Evolutionary conservation across 1,140 invertebrate species (phyloP), one percentile per base, ranked within the genome.

Genomic region (Drosophila arawakana): DNA sequence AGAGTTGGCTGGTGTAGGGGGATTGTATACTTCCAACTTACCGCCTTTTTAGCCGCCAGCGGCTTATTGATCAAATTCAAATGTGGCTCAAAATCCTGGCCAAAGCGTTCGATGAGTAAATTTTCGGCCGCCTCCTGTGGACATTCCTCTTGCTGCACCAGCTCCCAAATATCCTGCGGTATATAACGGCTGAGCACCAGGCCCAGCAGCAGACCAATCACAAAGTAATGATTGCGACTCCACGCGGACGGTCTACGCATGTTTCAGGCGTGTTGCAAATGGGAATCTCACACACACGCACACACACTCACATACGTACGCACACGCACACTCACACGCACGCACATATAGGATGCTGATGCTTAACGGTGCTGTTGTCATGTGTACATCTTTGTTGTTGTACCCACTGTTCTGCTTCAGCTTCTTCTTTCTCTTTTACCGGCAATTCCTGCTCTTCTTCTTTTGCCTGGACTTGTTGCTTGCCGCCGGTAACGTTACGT

Each of bases 21-120:
- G n/a, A 6, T 50, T 21, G n/a, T 50, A 10, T 25, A 9, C 25
- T 10, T 50, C 11, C 18, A 15, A 78, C 86, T 80, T 78, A 92
- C 91, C 83, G 79, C 77, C 80, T 92, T 92, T 66, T 92, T 92
- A 30, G 92, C 92, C 72, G 82, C 84, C 70, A 92, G 72, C 55
- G 92, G 92, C 80, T 92, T 92, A 47, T 92, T 92, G 34, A 91
- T 90, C 30, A 92, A 78, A 74, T 92, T 92, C 34, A 92, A 67
- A 69, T 92, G 91, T 15, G 91, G 92, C 73, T 92, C 91, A 76
- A 92, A 92, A 44, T 92, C 91, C 73, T 92, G 88, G 39, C 91
- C 90, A 54, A 92, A 91, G 21, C 82, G 85, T 66, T 86, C 86
- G 63, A 92, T 90, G 2, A 85, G 49, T 52, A 81, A 73, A 78